Evolutionary conservation across 2,797 vertebrate species (phyloP).

Genomic region (Hapalemur alaotrensis): DNA sequence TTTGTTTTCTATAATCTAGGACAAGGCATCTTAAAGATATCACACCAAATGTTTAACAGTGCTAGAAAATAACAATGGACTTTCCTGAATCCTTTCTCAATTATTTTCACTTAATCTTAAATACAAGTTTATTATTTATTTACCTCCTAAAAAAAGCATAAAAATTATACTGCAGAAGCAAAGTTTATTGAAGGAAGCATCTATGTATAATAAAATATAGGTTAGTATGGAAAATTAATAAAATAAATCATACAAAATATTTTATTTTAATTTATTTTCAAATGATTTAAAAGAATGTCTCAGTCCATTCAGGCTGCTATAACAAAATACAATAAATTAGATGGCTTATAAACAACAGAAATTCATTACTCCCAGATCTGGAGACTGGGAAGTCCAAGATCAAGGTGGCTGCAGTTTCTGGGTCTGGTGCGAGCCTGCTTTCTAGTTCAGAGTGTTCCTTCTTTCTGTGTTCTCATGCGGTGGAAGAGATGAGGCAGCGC

Average conservation of each 20-base stretch:
- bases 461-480: background rate
- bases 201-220: background rate
- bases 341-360: background rate
- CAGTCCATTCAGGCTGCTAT: background rate
- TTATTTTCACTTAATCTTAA: background rate
- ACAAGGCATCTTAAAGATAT: background rate
- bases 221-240: background rate
- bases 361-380: background rate
- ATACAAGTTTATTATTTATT: background rate
- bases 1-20: background rate
- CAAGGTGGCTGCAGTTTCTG: background rate
- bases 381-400: background rate
- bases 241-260: background rate
- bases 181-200: background rate
- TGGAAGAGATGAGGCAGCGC: background rate
- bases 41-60: background rate
- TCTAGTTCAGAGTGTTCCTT: background rate
- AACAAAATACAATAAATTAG: background rate
- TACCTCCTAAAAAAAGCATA: background rate
- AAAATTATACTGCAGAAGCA: background rate
- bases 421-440: background rate
- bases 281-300: background rate
- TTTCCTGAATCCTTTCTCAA: background rate
- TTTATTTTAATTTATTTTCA: background rate
- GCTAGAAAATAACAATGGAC: background rate